These are phyloP conservation scores for Dinothrombium tinctorium DNA, from an alignment of 1,140 invertebrate species.

Conservation along the genomic window DNA sequence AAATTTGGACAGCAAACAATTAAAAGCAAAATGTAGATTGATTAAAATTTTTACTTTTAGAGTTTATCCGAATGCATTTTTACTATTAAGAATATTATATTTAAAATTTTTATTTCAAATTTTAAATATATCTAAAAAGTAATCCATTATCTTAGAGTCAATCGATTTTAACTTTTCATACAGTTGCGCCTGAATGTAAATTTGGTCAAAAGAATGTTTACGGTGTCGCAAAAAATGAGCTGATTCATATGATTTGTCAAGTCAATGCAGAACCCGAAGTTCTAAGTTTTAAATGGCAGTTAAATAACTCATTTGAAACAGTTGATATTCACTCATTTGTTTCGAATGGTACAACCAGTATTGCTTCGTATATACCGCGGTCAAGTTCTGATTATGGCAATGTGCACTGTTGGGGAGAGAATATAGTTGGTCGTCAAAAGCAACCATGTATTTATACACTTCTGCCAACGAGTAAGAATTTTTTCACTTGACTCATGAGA, in stretches of 20 bases:
- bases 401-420: conserved; percentile 14
- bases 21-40: too few species aligned
- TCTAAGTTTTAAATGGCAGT: conserved; percentile 7
- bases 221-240: conserved; percentile 59
- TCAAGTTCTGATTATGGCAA: conserved; percentile 16
- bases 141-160: too few species aligned
- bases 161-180: too few species aligned
- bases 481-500: too few species aligned
- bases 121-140: too few species aligned
- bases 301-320: conserved; percentile 24
- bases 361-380: conserved; percentile 15
- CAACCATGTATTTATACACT: conserved; percentile 13
- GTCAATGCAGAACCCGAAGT: conserved; percentile 3
- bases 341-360: conserved; percentile 8
- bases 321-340: conserved; percentile 34
- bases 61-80: too few species aligned
- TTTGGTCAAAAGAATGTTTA: conserved; percentile 35
- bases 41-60: too few species aligned
- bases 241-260: conserved; percentile 29
- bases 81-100: too few species aligned
- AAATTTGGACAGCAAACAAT: too few species aligned
- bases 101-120: too few species aligned
- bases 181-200: conserved; percentile 35
- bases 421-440: conserved; percentile 12
- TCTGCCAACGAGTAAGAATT: conserved; percentile 14